Base-by-base conservation (phyloP, 2,797 vertebrate species). In the Diceros bicornis region DNA sequence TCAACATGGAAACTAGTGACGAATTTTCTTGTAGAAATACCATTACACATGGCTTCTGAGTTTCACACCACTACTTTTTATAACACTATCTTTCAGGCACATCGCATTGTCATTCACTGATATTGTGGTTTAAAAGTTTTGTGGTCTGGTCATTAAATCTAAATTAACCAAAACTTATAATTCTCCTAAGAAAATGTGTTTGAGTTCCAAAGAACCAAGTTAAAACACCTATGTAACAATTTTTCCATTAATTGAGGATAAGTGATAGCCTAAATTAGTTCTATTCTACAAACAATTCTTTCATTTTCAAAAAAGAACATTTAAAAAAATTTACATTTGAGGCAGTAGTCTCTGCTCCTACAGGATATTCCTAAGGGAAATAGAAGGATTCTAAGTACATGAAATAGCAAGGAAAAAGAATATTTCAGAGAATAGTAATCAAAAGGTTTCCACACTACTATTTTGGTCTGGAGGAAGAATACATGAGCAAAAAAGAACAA, bases 391-490 rank as follows among this genome's bases (percentile, higher is more conserved):
- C 37, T 85, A 92, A 95, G 25, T 55, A 59, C 4, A 69, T 47
- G n/a, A 90, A 95, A 64, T 2, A 96, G 37, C 17, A 90, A 82
- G 66, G 37, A 72, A 93, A 83, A 79, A 92, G 25, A 82, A 18
- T 29, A 74, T 37, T 85, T 89, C 78, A 94, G 92, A 96, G 34
- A 96, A 89, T 7, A 97, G 32, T 89, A 29, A 83, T 47, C 64
- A 79, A 90, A 96, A 92, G 74, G 2, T 29, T 96, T 94, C 44
- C 13, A 83, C 23, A 91, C n/a, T 57, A 89, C 7, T n/a, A 55
- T 37, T 69, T 94, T 82, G 90, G 50, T 91, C 68, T 94, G 92
- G n/a, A 92, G 68, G 74, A 86, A 90, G 84, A 97, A 85, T 12
- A 89, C 11, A 85, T 72, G 4, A 74, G n/a, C 50, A 93, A 96